Percentiles rank a stretch among this genome's conserved stretches.
Evolutionary conservation across 2,113 vertebrate genomes (phyloP).

Genomic region (Numida meleagris): DNA sequence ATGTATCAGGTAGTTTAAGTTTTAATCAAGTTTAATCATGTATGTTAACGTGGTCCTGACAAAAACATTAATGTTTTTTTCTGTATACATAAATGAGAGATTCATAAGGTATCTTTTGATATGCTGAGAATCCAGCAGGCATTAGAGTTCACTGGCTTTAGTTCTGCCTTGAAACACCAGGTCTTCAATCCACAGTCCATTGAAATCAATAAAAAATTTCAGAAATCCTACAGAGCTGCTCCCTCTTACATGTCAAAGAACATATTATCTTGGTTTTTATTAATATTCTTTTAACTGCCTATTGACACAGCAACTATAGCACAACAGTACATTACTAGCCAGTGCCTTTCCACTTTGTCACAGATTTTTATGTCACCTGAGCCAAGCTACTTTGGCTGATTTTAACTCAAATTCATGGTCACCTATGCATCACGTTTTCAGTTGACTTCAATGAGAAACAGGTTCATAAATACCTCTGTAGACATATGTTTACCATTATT

Average conservation of each 20-base stretch:
- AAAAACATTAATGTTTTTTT: not conserved
- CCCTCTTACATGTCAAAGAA: not conserved
- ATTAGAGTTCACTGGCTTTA: not conserved
- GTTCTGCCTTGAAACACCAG: not conserved
- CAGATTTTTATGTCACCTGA: not conserved
- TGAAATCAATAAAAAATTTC: not conserved
- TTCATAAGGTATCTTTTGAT: not conserved
- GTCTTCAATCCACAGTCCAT: not conserved
- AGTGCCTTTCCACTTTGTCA: not conserved
- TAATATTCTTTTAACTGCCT: not conserved
- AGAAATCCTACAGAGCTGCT: not conserved
- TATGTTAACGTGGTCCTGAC: not conserved
- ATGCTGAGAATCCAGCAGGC: not conserved
- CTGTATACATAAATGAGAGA: not conserved
- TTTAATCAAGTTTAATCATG: not conserved
- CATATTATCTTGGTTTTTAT: not conserved
- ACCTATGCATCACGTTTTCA: not conserved
- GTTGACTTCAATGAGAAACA: not conserved
- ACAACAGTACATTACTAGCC: not conserved
- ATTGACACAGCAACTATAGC: not conserved
- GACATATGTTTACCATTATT: not conserved
- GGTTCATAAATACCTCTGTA: not conserved
- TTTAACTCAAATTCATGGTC: not conserved
- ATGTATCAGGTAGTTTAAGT: not conserved
- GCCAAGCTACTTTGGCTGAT: not conserved